phyloP scores from a whole-genome alignment of 2,888 invertebrate genomes.

The Harpagoxenus sublaevis region DNA sequence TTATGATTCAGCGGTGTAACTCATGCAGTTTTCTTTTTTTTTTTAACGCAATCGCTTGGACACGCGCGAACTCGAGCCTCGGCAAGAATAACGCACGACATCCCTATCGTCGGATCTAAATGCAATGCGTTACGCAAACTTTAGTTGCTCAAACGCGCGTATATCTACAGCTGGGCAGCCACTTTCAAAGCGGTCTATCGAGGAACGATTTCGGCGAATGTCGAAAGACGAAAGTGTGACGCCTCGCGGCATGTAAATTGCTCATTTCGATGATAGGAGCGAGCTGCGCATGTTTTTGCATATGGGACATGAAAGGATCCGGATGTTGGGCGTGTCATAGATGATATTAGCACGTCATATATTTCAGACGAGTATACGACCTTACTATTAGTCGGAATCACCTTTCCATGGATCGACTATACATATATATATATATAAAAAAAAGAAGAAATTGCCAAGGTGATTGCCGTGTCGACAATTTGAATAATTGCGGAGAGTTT shows the following conservation, averaged over 20 bases:
- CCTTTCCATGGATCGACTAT: not conserved
- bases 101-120: slow-evolving; percentile 4
- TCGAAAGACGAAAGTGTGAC: slow-evolving; percentile 37
- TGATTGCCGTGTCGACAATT: slow-evolving; percentile 22
- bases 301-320: not conserved
- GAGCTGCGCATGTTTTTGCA: not conserved
- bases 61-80: not conserved
- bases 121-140: not conserved
- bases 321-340: not conserved
- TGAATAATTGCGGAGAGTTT: slow-evolving; percentile 31
- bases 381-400: not conserved
- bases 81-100: not conserved
- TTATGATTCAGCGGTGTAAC: not conserved
- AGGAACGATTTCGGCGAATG: not conserved
- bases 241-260: slow-evolving; percentile 38
- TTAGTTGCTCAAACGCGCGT: slow-evolving; percentile 3
- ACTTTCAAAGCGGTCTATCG: slow-evolving; percentile 19
- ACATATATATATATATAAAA: not conserved
- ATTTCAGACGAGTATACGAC: not conserved
- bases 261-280: slow-evolving; percentile 23
- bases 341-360: not conserved
- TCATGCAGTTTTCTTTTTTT: not conserved
- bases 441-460: not conserved
- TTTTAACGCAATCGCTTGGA: not conserved
- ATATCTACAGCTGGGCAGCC: not conserved